phyloP scores from a whole-genome alignment of 2,888 invertebrate genomes.

The Drosophila prolongata region DNA sequence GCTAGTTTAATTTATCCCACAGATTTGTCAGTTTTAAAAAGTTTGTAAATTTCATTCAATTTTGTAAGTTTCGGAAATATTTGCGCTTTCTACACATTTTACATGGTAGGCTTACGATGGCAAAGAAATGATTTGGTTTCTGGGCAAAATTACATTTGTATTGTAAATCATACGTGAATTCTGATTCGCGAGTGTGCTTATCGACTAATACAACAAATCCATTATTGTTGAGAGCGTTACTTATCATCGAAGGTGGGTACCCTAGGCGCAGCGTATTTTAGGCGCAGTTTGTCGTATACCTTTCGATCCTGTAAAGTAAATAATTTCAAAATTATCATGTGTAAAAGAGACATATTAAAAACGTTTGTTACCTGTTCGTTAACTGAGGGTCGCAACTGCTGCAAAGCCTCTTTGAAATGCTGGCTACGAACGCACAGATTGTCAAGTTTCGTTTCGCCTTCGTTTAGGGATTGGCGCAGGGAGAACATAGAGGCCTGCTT shows the following conservation, averaged over 20 bases:
- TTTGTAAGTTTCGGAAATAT: too few species aligned
- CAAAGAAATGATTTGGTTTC: background rate
- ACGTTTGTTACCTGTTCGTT: conserved; percentile 87
- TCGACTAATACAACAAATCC: conserved; percentile 52
- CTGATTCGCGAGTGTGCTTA: conserved; percentile 28
- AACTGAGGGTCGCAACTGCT: conserved; percentile 94
- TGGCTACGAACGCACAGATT: conserved; percentile 87
- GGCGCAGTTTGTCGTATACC: conserved; percentile 90
- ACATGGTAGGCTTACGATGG: background rate
- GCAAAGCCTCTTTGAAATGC: conserved; percentile 92
- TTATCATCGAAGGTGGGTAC: conserved; percentile 56
- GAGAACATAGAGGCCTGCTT: conserved; percentile 94
- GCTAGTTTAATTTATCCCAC: background rate
- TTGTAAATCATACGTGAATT: conserved; percentile 5
- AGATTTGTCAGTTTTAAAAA: background rate
- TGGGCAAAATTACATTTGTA: conserved; percentile 20
- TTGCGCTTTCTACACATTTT: background rate
- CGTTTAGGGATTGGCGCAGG: conserved; percentile 90
- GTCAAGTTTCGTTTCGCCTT: conserved; percentile 84
- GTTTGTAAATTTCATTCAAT: too few species aligned
- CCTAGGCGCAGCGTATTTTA: conserved; percentile 86
- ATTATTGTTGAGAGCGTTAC: conserved; percentile 34
- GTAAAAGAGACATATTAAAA: too few species aligned
- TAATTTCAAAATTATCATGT: accelerated
- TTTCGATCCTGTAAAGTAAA: conserved; percentile 87